These are phyloP conservation scores for Okapia johnstoni DNA, from an alignment of 2,113 vertebrate genomes.

Conservation along the genomic window DNA sequence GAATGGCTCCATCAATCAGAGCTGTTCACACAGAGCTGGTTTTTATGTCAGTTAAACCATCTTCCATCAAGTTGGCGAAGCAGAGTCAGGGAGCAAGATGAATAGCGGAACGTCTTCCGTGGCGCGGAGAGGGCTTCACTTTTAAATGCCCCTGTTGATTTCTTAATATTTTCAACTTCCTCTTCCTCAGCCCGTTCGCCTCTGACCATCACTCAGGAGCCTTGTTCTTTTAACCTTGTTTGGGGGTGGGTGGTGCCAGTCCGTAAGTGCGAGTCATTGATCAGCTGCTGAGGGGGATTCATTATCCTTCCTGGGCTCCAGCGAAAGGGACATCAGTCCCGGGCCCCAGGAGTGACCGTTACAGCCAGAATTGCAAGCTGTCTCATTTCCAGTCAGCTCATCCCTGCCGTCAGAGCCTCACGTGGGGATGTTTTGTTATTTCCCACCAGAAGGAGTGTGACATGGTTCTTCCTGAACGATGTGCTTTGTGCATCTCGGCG, in stretches of 20 bases:
- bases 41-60: conserved; percentile 61
- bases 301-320: not conserved
- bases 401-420: not conserved
- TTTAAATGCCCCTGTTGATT: conserved; percentile 19
- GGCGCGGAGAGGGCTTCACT: conserved; percentile 11
- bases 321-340: conserved; percentile 5
- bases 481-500: not conserved
- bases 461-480: not conserved
- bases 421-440: not conserved
- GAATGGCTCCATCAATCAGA: conserved; percentile 15
- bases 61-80: conserved; percentile 59
- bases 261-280: conserved; percentile 26
- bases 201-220: conserved; percentile 8
- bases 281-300: not conserved
- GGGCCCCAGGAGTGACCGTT: not conserved
- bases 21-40: conserved; percentile 29
- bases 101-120: not conserved
- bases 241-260: not conserved
- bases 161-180: conserved; percentile 42
- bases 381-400: not conserved
- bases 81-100: conserved; percentile 50
- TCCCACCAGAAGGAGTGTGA: not conserved
- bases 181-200: not conserved
- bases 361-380: not conserved
- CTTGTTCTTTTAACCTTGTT: conserved; percentile 15